Percentiles rank a stretch among this genome's conserved stretches.
These are phyloP conservation scores for Apodemia duryi DNA, from an alignment of 2,888 invertebrate species.

Conservation along the genomic window DNA sequence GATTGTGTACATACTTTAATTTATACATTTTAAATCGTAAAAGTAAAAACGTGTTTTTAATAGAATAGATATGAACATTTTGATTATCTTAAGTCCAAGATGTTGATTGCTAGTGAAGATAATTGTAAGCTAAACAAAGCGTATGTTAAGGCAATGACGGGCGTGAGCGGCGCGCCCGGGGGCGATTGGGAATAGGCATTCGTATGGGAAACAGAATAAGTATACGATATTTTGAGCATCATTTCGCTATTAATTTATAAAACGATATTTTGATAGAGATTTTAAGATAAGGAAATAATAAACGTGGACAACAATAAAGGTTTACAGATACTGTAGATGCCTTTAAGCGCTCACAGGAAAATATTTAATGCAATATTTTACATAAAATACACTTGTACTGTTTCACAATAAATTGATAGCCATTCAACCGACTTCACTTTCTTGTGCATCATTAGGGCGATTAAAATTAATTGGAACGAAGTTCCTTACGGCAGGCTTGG, in stretches of 20 bases:
- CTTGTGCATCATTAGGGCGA: no score
- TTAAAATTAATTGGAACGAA: no score
- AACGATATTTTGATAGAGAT: neutral
- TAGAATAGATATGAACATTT: slow-evolving; percentile 30
- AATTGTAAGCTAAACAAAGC: slow-evolving; percentile 73
- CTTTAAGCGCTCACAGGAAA: no score
- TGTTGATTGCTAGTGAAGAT: slow-evolving; percentile 58
- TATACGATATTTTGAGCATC: slow-evolving; percentile 17
- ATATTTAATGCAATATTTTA: no score
- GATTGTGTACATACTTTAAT: no score
- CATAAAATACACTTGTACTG: no score
- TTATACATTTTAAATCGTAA: neutral
- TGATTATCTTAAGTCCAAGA: slow-evolving; percentile 40
- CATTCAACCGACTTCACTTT: no score
- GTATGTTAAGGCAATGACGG: slow-evolving; percentile 56
- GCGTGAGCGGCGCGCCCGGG: slow-evolving; percentile 45
- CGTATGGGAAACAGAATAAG: slow-evolving; percentile 56
- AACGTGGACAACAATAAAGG: no score
- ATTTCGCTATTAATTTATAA: slow-evolving; percentile 1
- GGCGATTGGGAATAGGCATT: slow-evolving; percentile 43
- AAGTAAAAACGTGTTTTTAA: slow-evolving; percentile 2
- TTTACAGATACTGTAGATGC: no score
- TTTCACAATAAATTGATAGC: no score
- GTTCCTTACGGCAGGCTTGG: no score
- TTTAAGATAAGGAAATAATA: slow-evolving; percentile 3